Evolutionary conservation across 2,797 vertebrate species (phyloP).

Genomic region (Pachyuromys duprasi): DNA sequence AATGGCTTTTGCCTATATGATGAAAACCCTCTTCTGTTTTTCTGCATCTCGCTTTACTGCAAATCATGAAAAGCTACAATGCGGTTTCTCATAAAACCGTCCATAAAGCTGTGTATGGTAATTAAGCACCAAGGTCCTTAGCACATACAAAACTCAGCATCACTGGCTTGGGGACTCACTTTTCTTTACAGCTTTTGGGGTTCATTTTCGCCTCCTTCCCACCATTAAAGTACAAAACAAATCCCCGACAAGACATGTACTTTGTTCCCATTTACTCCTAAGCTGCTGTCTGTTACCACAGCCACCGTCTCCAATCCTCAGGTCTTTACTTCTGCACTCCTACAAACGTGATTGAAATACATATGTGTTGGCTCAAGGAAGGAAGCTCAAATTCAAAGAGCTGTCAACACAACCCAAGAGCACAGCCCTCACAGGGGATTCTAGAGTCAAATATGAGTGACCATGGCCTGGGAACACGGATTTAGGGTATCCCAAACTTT

Average conservation of each 20-base stretch:
- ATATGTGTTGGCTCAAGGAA: neutral
- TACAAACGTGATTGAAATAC: neutral
- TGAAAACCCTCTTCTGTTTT: neutral
- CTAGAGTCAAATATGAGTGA: neutral
- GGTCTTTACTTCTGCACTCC: neutral
- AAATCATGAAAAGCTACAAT: conserved; percentile 34
- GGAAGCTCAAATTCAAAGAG: neutral
- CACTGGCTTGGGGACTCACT: neutral
- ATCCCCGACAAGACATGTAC: neutral
- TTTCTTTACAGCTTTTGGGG: neutral
- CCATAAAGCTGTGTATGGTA: conserved; percentile 42
- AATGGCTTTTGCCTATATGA: neutral
- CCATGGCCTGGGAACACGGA: neutral
- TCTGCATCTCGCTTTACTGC: conserved; percentile 49
- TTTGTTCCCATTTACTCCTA: neutral
- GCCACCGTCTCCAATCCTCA: neutral
- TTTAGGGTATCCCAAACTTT: neutral
- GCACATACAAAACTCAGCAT: neutral
- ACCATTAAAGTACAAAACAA: neutral
- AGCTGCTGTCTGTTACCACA: neutral
- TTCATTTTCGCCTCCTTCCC: neutral
- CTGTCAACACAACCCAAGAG: neutral
- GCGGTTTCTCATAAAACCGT: conserved; percentile 66
- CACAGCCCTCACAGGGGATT: neutral
- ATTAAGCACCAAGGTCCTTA: neutral